These are phyloP conservation scores for Ianthella basta DNA, from an alignment of 37 sponge, comb jelly and placozoan genomes.

Conservation along the genomic window DNA sequence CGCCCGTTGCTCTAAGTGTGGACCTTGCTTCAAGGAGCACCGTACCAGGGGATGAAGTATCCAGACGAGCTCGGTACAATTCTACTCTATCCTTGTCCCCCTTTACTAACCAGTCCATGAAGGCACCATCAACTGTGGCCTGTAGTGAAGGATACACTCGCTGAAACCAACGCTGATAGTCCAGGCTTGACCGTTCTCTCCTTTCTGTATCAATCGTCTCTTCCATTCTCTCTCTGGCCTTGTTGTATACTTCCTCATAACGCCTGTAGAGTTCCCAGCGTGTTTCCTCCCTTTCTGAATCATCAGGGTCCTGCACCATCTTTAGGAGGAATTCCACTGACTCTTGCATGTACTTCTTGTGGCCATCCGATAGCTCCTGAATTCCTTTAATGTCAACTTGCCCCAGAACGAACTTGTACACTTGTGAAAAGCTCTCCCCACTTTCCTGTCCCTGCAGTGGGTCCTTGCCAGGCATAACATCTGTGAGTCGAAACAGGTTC, in stretches of 20 bases:
- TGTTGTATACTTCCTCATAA: slow-evolving; percentile 45
- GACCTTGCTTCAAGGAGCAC: slow-evolving; percentile 36
- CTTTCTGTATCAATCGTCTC: slow-evolving; percentile 41
- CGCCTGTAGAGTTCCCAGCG: slow-evolving; percentile 41
- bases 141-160: slow-evolving; percentile 42
- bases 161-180: slow-evolving; percentile 63
- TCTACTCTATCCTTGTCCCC: slow-evolving; percentile 62
- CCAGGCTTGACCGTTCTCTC: background rate
- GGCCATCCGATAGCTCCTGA: slow-evolving; percentile 5
- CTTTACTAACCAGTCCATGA: slow-evolving; percentile 60
- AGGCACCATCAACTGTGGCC: slow-evolving; percentile 54
- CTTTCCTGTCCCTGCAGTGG: slow-evolving; percentile 42
- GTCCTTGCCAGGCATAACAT: slow-evolving; percentile 46
- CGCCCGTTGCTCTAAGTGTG: slow-evolving; percentile 50
- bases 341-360: background rate
- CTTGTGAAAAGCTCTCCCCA: slow-evolving; percentile 43
- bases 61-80: slow-evolving; percentile 33
- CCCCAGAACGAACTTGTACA: slow-evolving; percentile 38
- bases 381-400: slow-evolving; percentile 31
- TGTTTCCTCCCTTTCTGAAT: slow-evolving; percentile 28
- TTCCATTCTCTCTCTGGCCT: slow-evolving; percentile 51
- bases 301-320: slow-evolving; percentile 25
- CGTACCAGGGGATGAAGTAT: slow-evolving; percentile 32
- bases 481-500: slow-evolving; percentile 59
- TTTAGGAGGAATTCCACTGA: slow-evolving; percentile 20